phyloP scores from a whole-genome alignment of 2,113 vertebrate genomes.

The Caloenas nicobarica region DNA sequence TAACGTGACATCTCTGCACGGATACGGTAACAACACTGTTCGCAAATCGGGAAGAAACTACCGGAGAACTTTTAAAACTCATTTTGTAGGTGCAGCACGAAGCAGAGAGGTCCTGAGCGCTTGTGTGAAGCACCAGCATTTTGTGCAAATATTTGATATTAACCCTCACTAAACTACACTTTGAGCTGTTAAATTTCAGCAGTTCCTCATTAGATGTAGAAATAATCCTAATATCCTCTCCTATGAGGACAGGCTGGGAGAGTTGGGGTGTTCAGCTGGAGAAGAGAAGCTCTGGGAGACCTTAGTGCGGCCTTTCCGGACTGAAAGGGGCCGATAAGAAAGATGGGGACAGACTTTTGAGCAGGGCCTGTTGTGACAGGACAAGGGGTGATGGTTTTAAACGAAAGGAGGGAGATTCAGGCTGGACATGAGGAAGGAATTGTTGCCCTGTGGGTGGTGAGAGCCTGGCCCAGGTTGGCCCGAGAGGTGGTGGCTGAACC shows the following conservation, averaged over 20 bases:
- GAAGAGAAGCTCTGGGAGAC: too few relatives aligned
- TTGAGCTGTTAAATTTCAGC: neutral
- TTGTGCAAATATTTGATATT: neutral
- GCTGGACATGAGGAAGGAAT: too few relatives aligned
- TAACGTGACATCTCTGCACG: fast-evolving
- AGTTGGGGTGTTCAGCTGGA: too few relatives aligned
- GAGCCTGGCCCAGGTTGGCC: too few relatives aligned
- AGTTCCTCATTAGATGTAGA: neutral
- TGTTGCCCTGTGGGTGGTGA: too few relatives aligned
- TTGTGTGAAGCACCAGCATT: fast-evolving
- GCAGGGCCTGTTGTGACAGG: too few relatives aligned
- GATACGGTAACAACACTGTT: fast-evolving
- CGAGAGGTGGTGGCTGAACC: too few relatives aligned
- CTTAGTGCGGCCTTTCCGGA: too few relatives aligned
- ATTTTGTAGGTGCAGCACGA: neutral
- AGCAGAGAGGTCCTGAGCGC: neutral
- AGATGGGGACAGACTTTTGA: too few relatives aligned
- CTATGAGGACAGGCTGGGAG: neutral
- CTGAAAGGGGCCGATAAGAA: too few relatives aligned
- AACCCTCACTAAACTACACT: neutral
- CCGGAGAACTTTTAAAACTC: neutral
- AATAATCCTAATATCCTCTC: neutral
- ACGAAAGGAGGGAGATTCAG: too few relatives aligned
- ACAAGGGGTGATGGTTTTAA: too few relatives aligned
- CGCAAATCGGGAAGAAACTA: neutral